Evolutionary conservation across 2,797 vertebrate genomes (phyloP).

Genomic region (Eupleurogrammus muticus): DNA sequence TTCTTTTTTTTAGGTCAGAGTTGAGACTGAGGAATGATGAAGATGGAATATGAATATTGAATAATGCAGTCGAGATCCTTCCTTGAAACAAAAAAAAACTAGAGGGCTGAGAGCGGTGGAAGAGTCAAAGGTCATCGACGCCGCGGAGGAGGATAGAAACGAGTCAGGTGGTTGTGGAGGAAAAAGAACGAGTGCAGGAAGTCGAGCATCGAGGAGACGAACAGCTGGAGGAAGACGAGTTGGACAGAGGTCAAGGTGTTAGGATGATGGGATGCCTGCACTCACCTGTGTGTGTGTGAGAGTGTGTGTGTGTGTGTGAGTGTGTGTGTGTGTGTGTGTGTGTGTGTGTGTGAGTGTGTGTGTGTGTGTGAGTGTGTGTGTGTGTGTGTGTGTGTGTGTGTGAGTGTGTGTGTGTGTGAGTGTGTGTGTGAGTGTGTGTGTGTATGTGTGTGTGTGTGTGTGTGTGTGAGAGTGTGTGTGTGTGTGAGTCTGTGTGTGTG

Average conservation of each 20-base stretch:
- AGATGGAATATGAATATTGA: conserved; percentile 80
- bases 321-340: no score
- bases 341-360: no score
- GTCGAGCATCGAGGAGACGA: conserved; percentile 53
- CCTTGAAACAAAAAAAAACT: conserved; percentile 72
- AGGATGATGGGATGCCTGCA: conserved; percentile 51
- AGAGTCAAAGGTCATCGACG: conserved; percentile 74
- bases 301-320: no score
- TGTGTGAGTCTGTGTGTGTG: no score
- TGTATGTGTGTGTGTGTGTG: no score
- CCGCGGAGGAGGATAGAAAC: conserved; percentile 63
- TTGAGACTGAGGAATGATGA: conserved; percentile 76
- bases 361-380: no score
- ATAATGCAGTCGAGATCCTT: conserved; percentile 73
- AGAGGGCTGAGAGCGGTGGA: conserved; percentile 64
- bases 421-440: no score
- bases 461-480: no score
- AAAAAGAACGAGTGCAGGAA: conserved; percentile 54
- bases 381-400: no score
- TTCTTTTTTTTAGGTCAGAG: conserved; percentile 80
- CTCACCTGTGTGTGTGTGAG: no score
- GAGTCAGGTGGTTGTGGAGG: conserved; percentile 63
- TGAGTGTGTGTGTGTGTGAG: no score
- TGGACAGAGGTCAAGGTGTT: conserved; percentile 67
- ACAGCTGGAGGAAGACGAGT: conserved; percentile 57